Conservation (phyloP, 2,888 invertebrate species). For the Philonicus albiceps region DNA sequence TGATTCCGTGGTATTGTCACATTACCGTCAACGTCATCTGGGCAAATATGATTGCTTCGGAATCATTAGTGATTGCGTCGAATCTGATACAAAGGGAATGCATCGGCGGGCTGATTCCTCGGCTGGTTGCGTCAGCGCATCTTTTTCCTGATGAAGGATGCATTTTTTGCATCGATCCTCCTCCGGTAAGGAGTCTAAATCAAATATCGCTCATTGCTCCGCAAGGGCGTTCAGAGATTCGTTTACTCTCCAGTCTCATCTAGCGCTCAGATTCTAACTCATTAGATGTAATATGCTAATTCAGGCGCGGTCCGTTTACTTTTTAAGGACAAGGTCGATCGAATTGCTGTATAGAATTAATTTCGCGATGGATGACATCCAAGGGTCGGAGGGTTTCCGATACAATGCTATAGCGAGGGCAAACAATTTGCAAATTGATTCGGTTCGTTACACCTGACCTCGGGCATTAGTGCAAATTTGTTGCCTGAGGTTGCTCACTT, state of each 20-base stretch:
- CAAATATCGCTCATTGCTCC: neutral
- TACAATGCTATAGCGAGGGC: neutral
- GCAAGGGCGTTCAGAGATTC: neutral
- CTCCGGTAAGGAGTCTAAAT: neutral
- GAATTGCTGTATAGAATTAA: neutral
- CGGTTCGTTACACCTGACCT: neutral
- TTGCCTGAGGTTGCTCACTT: neutral
- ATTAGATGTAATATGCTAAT: neutral
- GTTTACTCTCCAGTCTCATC: neutral
- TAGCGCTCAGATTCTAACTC: neutral
- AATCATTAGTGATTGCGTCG: conserved; percentile 45
- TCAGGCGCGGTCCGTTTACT: neutral
- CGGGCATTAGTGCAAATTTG: neutral
- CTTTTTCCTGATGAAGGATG: neutral
- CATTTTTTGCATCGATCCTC: neutral
- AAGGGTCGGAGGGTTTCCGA: neutral
- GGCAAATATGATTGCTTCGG: conserved; percentile 40
- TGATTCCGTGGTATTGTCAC: conserved; percentile 44
- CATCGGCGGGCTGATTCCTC: neutral
- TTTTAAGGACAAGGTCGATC: neutral
- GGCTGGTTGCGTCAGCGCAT: neutral
- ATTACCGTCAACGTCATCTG: conserved; percentile 42
- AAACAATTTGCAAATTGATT: neutral
- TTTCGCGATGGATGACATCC: neutral
- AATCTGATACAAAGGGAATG: conserved; percentile 12